Evolutionary conservation across 2,113 vertebrate species (phyloP).

Genomic region (Tympanuchus pallidicinctus): DNA sequence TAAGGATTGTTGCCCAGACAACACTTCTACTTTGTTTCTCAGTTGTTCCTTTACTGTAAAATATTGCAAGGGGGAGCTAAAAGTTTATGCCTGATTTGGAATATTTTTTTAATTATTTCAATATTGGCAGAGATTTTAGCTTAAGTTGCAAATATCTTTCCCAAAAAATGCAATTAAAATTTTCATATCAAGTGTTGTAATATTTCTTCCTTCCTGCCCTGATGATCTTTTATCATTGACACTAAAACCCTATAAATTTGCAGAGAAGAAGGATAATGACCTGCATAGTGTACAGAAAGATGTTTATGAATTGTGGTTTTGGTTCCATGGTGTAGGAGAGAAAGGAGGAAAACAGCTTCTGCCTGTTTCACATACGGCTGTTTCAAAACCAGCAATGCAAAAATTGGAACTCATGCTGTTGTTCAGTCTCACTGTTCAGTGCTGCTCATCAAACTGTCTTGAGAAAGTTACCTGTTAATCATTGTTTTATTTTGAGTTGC

Average conservation of each 20-base stretch:
- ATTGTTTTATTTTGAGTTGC: not conserved
- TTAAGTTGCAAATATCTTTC: not conserved
- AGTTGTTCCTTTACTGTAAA: slow-evolving; percentile 20
- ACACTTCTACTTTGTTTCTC: slow-evolving; percentile 26
- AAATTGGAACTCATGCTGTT: not conserved
- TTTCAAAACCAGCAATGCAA: not conserved
- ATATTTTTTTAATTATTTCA: not conserved
- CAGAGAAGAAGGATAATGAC: not conserved
- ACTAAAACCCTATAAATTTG: not conserved
- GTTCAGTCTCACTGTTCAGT: not conserved
- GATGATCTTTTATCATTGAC: not conserved
- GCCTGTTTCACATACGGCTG: not conserved
- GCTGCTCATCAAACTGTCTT: not conserved
- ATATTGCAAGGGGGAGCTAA: not conserved
- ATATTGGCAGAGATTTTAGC: not conserved
- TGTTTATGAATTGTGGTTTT: not conserved
- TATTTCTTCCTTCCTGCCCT: not conserved
- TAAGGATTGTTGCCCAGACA: slow-evolving; percentile 15
- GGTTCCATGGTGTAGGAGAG: not conserved
- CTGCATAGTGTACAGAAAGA: not conserved
- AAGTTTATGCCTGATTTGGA: not conserved
- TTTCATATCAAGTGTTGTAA: not conserved
- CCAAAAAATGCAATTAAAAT: not conserved
- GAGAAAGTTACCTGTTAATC: not conserved
- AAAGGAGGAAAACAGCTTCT: not conserved